Base-by-base conservation (phyloP, 1,140 invertebrate genomes). In the Neodiprion lecontei region DNA sequence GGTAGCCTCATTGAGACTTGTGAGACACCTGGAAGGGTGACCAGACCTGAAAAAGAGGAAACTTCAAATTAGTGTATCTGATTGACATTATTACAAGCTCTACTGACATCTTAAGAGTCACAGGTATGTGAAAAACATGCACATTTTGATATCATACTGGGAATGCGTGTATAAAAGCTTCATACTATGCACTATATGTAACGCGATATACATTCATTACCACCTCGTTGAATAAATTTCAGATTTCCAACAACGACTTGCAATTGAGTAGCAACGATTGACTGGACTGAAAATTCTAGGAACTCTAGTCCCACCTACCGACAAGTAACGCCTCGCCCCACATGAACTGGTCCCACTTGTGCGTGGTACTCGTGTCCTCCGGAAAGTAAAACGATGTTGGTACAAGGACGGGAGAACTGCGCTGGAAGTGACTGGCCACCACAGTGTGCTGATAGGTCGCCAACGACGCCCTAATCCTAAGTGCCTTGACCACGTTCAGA, bases 1-100 rank as follows among this genome's bases (percentile, higher is more conserved):
- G 81, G 81, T 67, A 83, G 70, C 70, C 75, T 77, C 75, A 82
- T 79, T 47, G 69, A 61, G 7, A 81, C 74, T 73, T 80, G 76
- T 17, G 50, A 72, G 14, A 73, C 76, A 40, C 74, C 70, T 3
- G 79, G 75, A 23, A 75, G 48, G 23, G 78, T 80, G 2, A 82
- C 77, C 14, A 80, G 61, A 73, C 80, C 81, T 82, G 70, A 21
- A 76, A 10, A 61, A 12, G 5, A 40, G 28, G 28, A 40, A 40
- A 40, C 28, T 5, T 40, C 28, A 40, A 40, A 40, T 40, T 40
- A 40, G 28, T 21, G 17, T 21, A 1, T 21, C 17, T 21, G 0
- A 21, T 21, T 21, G 17, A 21, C 17, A 21, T 0, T 21, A 21
- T 21, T 21, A 21, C 17, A 21, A 21, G 17, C 17, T 21, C 17